Percentiles rank a stretch among this genome's conserved stretches.
These are phyloP conservation scores for Etia nguti DNA, from an alignment of 2,113 vertebrate genomes.

Conservation along the genomic window DNA sequence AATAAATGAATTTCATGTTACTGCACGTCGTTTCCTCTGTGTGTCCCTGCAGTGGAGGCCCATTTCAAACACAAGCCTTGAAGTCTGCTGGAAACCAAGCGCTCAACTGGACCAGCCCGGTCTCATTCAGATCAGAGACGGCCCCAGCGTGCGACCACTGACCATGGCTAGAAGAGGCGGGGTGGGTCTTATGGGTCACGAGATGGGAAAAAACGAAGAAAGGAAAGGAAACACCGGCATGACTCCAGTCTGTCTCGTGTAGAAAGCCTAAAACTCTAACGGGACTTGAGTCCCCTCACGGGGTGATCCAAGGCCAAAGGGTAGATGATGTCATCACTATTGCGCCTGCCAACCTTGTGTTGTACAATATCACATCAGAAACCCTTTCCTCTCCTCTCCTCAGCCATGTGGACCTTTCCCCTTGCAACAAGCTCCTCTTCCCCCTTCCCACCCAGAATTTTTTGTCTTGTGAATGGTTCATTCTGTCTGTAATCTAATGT, in stretches of 20 bases:
- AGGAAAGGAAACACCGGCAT: neutral
- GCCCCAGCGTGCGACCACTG: neutral
- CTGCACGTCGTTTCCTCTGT: neutral
- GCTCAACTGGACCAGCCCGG: neutral
- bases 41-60: conserved; percentile 84
- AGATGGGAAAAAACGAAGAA: neutral
- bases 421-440: neutral
- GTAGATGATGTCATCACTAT: conserved; percentile 42
- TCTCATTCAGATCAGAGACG: conserved; percentile 33
- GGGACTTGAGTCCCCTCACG: neutral
- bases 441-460: neutral
- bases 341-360: conserved; percentile 25
- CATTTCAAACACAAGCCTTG: conserved; percentile 99
- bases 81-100: neutral
- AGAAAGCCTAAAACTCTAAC: neutral
- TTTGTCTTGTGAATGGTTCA: conserved; percentile 55
- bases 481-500: conserved; percentile 58
- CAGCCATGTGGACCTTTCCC: conserved; percentile 1
- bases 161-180: neutral
- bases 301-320: neutral
- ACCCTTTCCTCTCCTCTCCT: neutral
- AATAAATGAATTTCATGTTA: neutral
- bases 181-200: neutral
- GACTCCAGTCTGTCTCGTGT: neutral
- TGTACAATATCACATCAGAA: conserved; percentile 18